Conservation (phyloP, 1,140 invertebrate genomes). For the Apis cerana region DNA sequence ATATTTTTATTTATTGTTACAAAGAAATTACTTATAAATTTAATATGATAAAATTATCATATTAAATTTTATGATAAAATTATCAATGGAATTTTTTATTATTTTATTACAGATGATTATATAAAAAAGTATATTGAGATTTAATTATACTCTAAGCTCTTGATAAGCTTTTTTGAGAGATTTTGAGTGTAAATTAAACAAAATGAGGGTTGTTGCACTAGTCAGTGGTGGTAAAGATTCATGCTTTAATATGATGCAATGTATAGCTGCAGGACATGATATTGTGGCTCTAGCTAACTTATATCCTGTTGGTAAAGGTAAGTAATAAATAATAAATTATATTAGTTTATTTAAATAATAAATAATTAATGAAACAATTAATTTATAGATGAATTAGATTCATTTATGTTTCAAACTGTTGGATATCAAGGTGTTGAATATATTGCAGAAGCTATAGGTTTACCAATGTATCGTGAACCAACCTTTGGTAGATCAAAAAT, state of each 20-base stretch:
- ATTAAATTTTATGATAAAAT: background rate
- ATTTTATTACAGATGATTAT: slow-evolving; percentile 73
- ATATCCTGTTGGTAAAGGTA: slow-evolving; percentile 92
- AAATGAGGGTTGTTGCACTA: slow-evolving; percentile 94
- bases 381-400: slow-evolving; percentile 95
- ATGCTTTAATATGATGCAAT: slow-evolving; percentile 99
- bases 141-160: slow-evolving; percentile 56
- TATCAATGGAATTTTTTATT: slow-evolving; percentile 38
- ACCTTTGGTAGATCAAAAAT: slow-evolving; percentile 92
- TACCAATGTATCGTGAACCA: slow-evolving; percentile 93
- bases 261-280: slow-evolving; percentile 96
- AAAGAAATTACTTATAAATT: slow-evolving; percentile 4
- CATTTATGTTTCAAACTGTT: slow-evolving; percentile 99
- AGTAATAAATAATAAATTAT: slow-evolving; percentile 27
- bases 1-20: slow-evolving; percentile 1
- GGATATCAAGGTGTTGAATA: slow-evolving; percentile 96
- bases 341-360: background rate
- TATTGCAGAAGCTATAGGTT: slow-evolving; percentile 95
- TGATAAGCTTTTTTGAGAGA: slow-evolving; percentile 50
- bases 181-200: slow-evolving; percentile 42
- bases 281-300: slow-evolving; percentile 98
- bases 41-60: background rate
- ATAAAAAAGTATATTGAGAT: slow-evolving; percentile 63
- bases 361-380: slow-evolving; percentile 35
- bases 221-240: slow-evolving; percentile 99